Evolutionary conservation across 1,140 invertebrate species (phyloP), one percentile per base, ranked within the genome.

Genomic region (Pollicipes pollicipes): DNA sequence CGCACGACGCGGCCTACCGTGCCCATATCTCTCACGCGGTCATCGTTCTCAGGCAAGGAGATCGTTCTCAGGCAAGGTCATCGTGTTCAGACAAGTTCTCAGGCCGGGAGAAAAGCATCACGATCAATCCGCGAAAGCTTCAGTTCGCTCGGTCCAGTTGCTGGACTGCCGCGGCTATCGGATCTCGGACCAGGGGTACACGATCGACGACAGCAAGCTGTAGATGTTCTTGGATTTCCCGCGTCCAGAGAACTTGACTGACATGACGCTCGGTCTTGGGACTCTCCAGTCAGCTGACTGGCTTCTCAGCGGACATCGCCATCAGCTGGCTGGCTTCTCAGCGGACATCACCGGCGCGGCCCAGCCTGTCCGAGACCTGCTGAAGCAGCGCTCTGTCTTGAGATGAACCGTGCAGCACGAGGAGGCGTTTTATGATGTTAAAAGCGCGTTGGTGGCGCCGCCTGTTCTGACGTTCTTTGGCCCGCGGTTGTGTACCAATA

Each of bases 181-280:
- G 8, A 32, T 74, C 26, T 26, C 58, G 1, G n/a, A 69, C 0
- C 3, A 68, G n/a, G 72, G 72, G 26, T 73, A 74, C 35, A 63
- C 72, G 1, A 66, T 73, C 13, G 37, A 66, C 26, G 30, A 30
- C 21, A 66, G 32, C 28, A 35, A 66, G 31, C 29, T 73, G 21
- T 30, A 27, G n/a, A 67, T 68, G 32, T 27, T 70, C 13, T 4
- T 24, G 30, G 30, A 68, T 17, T 74, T 73, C 63, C 58, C 72
- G 24, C 69, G 66, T 10, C 75, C 74, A 27, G 28, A 58, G 1
- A 74, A 73, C 67, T 69, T 71, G 28, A 74, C 74, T 27, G 72
- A 69, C 24, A 24, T 75, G 3, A n/a, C 66, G 72, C 28, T 75
- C 74, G 24, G 75, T 75, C 68, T 68, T 74, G 69, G 72, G 70